Evolutionary conservation across 2,888 invertebrate species (phyloP), one percentile per base, ranked within the genome.

Genomic region (Mythimna ferrago): DNA sequence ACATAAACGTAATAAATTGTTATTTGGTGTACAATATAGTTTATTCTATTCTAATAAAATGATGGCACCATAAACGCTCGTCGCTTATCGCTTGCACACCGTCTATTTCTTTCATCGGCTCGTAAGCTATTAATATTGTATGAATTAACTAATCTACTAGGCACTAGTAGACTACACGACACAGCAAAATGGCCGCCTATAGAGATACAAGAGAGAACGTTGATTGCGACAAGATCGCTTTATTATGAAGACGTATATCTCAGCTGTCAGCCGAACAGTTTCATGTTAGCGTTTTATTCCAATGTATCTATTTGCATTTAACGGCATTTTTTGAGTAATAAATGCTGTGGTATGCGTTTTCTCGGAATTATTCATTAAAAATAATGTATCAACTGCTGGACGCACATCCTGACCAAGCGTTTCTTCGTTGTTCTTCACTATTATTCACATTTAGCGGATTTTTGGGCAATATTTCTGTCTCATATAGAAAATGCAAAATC

Each of bases 41-140:
- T 26, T 26, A 26, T 26, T 26, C 26, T 26, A 26, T 26, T 51
- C 19, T n/a, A 2, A 21, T 19, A 38, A 10, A 26, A 11, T 14
- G 19, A 0, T 32, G 4, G 48, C 38, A n/a, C 10, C 21, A 19
- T 56, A 10, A 48, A 2, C 61, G 54, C 71, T 48, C 16, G 7
- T 41, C 63, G 53, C 64, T 56, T 26, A 19, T 78, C 10, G n/a
- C 72, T 73, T 74, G 66, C 48, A 35, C 70, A 7, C 26, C 53
- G n/a, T 26, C 26, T 54, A 69, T 77, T 81, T 81, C 80, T 85
- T 84, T 82, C 71, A 78, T 74, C 76, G 64, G 58, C 72, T 81
- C 57, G 71, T 68, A 74, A 53, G 70, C 77, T 66, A 85, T 84
- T 83, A 79, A 85, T 84, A 81, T 73, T 79, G 75, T 81, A 72